phyloP scores from a whole-genome alignment of 2,797 vertebrate species.

The Hydrocynus forskahlii region DNA sequence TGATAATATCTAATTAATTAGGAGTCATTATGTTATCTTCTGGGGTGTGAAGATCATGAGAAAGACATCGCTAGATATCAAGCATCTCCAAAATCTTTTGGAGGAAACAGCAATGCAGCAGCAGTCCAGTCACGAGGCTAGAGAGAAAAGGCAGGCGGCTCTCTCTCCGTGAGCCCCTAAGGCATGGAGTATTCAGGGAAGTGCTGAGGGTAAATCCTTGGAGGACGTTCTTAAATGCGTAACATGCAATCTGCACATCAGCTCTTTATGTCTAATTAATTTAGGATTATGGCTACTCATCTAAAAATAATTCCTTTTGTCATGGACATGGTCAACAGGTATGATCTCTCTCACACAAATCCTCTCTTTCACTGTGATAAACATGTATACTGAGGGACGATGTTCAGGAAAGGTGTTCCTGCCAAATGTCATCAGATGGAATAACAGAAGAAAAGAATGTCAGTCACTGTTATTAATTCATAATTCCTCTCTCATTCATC shows the following conservation, averaged over 20 bases:
- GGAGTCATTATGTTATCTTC: constrained; percentile 23
- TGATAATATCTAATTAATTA: constrained; percentile 44
- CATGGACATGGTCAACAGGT: constrained; percentile 25
- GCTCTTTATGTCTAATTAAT: constrained; percentile 35
- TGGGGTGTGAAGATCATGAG: constrained; percentile 37
- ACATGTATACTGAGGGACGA: constrained; percentile 11
- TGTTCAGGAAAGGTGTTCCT: constrained; percentile 8
- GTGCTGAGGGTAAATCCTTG: neutral
- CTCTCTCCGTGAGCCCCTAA: neutral
- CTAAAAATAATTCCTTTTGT: constrained; percentile 45
- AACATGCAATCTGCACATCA: constrained; percentile 25
- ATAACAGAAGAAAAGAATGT: neutral
- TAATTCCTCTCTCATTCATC: constrained; percentile 17
- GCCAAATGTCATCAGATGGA: constrained; percentile 12
- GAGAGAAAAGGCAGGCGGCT: neutral
- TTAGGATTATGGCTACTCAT: constrained; percentile 36
- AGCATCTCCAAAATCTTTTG: neutral
- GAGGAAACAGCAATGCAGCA: constrained; percentile 9
- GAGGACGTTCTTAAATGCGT: neutral
- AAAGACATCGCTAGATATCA: constrained; percentile 28
- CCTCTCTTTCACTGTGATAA: constrained; percentile 21
- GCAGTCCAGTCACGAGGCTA: neutral
- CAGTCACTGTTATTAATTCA: constrained; percentile 47
- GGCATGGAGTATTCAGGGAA: neutral
- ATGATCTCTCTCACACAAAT: constrained; percentile 15